phyloP scores from a whole-genome alignment of 2,113 vertebrate species.

The Istiophorus platypterus region DNA sequence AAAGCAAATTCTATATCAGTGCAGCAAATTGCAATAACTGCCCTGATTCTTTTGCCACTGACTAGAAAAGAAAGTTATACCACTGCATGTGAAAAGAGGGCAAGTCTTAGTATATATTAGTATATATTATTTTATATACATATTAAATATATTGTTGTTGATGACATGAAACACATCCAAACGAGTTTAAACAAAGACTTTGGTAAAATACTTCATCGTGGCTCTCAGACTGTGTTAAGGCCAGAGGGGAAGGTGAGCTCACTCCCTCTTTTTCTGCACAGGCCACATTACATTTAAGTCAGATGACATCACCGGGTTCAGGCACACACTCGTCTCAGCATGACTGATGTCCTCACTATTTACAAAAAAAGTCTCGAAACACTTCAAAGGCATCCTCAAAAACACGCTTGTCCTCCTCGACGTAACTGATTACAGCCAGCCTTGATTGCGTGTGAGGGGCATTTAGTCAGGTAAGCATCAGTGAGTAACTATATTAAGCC shows the following conservation, averaged over 20 bases:
- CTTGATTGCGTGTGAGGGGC: slow-evolving; percentile 91
- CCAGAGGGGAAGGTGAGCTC: slow-evolving; percentile 70
- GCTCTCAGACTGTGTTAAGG: slow-evolving; percentile 13
- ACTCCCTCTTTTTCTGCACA: slow-evolving; percentile 31
- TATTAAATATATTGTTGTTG: background rate
- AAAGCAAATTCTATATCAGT: background rate
- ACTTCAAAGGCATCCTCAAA: slow-evolving; percentile 75
- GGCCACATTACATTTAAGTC: slow-evolving; percentile 59
- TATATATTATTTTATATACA: background rate
- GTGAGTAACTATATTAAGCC: slow-evolving; percentile 98
- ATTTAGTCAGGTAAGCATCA: slow-evolving; percentile 99
- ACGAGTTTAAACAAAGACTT: slow-evolving; percentile 3
- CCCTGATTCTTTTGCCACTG: background rate
- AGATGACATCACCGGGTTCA: slow-evolving; percentile 66
- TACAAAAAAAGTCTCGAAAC: slow-evolving; percentile 66
- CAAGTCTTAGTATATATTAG: background rate
- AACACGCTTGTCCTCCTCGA: slow-evolving; percentile 59
- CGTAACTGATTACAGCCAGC: slow-evolving; percentile 91
- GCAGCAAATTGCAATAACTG: background rate
- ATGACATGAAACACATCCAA: background rate
- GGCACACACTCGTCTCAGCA: slow-evolving; percentile 49
- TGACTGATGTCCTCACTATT: slow-evolving; percentile 72
- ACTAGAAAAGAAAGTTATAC: background rate
- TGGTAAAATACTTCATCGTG: slow-evolving; percentile 8
- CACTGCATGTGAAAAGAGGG: background rate